Conservation (phyloP, 1,140 invertebrate species). For the Sycophaga agraensis region DNA sequence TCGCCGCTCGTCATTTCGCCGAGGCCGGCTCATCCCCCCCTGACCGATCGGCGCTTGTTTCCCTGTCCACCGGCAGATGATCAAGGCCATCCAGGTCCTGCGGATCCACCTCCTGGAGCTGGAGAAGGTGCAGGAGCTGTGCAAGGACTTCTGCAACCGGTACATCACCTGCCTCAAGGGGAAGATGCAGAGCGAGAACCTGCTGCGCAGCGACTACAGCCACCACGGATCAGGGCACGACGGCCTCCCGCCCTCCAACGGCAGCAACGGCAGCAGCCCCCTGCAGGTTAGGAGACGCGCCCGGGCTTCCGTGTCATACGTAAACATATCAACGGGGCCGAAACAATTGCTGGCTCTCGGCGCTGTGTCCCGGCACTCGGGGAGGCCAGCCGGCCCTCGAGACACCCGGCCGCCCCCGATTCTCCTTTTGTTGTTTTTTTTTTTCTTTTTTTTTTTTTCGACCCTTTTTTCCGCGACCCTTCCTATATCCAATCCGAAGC, state of each 20-base stretch:
- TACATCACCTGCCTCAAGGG: slow-evolving; percentile 95
- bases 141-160: slow-evolving; percentile 94
- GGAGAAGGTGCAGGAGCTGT: slow-evolving; percentile 94
- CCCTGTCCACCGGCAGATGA: slow-evolving; percentile 72
- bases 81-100: slow-evolving; percentile 95
- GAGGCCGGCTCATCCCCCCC: too few species aligned
- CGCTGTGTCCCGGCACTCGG: neutral
- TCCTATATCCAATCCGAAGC: too few species aligned
- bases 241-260: slow-evolving; percentile 60
- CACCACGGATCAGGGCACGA: slow-evolving; percentile 53
- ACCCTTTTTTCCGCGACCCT: too few species aligned
- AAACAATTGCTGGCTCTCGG: too few species aligned
- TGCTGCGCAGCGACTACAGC: slow-evolving; percentile 75
- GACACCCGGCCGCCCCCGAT: neutral
- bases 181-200: slow-evolving; percentile 95
- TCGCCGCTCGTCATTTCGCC: too few species aligned
- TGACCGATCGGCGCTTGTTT: too few species aligned
- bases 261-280: slow-evolving; percentile 59
- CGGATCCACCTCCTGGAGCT: slow-evolving; percentile 94
- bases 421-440: neutral
- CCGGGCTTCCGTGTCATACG: too few species aligned
- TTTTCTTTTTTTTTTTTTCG: neutral
- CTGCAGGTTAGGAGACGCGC: slow-evolving; percentile 51
- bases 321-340: too few species aligned
- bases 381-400: neutral